Evolutionary conservation across 2,113 vertebrate species (phyloP).

Genomic region (Lagopus leucura): DNA sequence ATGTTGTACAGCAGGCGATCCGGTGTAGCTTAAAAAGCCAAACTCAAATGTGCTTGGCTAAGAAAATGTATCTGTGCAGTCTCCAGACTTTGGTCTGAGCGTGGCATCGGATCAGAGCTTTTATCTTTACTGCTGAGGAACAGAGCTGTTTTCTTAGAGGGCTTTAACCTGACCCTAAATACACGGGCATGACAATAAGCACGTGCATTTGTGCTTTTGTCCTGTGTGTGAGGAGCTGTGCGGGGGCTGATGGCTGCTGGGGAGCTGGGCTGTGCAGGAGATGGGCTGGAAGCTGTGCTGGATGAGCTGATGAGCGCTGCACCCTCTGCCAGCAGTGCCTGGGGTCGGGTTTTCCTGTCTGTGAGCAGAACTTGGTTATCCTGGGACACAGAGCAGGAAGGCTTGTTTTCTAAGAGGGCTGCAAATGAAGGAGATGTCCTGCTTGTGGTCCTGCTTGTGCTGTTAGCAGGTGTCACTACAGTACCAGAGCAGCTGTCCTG

Average conservation of each 20-base stretch:
- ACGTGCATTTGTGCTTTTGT: fast-evolving
- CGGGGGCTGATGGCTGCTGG: fast-evolving
- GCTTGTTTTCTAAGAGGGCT: neutral
- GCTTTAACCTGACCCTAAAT: neutral
- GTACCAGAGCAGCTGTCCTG: neutral
- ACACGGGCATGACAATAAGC: fast-evolving
- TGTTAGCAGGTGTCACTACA: fast-evolving
- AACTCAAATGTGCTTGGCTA: too few relatives aligned
- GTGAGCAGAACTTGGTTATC: neutral
- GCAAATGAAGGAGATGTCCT: neutral
- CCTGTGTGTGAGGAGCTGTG: neutral
- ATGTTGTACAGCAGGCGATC: neutral
- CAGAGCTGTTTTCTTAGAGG: neutral
- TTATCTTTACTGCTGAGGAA: neutral
- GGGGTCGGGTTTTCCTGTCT: neutral
- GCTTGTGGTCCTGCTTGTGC: neutral
- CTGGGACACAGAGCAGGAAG: fast-evolving
- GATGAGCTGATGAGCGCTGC: neutral
- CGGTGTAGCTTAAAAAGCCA: neutral
- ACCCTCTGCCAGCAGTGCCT: neutral
- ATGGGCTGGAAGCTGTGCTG: neutral
- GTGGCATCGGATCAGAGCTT: neutral
- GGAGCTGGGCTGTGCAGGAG: neutral
- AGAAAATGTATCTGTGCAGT: fast-evolving
- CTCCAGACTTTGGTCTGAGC: neutral